Evolutionary conservation across 2,888 invertebrate species (phyloP).

Genomic region (Netelia fuscicornis): DNA sequence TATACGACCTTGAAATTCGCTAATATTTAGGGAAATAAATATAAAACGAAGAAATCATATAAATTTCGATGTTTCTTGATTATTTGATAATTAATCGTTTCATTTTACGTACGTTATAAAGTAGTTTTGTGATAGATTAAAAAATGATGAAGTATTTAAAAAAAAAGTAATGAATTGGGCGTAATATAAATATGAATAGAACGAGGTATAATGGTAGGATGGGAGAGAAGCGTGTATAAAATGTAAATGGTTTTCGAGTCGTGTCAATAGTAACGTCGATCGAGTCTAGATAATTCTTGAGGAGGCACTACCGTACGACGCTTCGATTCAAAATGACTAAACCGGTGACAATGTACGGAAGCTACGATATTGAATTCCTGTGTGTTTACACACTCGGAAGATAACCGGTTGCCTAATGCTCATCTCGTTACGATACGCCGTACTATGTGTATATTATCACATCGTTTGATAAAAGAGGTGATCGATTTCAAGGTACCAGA

Average conservation of each 20-base stretch:
- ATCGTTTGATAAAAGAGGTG: slow-evolving; percentile 28
- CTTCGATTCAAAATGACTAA: slow-evolving; percentile 28
- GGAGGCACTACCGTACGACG: slow-evolving; percentile 43
- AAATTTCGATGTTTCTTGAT: not conserved
- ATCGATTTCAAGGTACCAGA: slow-evolving; percentile 37
- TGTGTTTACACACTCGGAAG: slow-evolving; percentile 26
- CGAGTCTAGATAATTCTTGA: slow-evolving; percentile 27
- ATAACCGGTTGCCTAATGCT: no score
- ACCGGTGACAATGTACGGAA: slow-evolving; percentile 4
- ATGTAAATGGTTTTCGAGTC: slow-evolving; percentile 20
- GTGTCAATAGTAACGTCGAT: slow-evolving; percentile 12
- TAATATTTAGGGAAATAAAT: no score
- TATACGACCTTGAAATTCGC: no score
- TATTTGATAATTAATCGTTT: not conserved
- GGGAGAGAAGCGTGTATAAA: slow-evolving; percentile 6
- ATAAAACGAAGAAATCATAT: no score
- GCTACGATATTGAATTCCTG: slow-evolving; percentile 11
- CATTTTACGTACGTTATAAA: not conserved
- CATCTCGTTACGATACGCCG: not conserved
- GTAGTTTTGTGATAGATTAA: not conserved
- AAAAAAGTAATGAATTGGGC: not conserved
- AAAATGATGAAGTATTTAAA: not conserved
- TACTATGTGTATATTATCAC: slow-evolving; percentile 11
- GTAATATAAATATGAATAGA: not conserved
- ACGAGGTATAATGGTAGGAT: not conserved